phyloP scores from a whole-genome alignment of 2,888 invertebrate species.

The Beris morrisii region DNA sequence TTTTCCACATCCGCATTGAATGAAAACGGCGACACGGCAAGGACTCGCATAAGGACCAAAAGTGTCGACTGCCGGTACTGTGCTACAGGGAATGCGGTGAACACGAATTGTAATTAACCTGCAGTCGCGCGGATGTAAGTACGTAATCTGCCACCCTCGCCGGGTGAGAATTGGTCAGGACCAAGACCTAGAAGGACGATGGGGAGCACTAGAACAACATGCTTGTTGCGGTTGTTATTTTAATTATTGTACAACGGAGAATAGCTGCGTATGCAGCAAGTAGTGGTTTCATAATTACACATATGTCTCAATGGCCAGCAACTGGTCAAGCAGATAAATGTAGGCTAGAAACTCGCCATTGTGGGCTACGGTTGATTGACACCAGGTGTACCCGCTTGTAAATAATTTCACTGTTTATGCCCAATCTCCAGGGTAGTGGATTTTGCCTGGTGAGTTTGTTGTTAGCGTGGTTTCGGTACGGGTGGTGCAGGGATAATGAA shows the following conservation, averaged over 20 bases:
- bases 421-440: no score
- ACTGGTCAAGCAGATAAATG: background rate
- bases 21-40: constrained; percentile 15
- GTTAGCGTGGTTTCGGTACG: no score
- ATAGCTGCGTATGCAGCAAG: no score
- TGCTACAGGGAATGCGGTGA: constrained; percentile 12
- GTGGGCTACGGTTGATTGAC: constrained; percentile 43
- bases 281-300: no score
- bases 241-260: no score
- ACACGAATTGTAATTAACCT: constrained; percentile 40
- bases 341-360: constrained; percentile 17
- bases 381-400: constrained; percentile 37
- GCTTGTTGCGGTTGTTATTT: no score
- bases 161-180: constrained; percentile 20
- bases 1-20: constrained; percentile 20
- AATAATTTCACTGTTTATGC: constrained; percentile 12
- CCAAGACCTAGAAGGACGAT: no score
- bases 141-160: constrained; percentile 44
- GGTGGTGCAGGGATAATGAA: no score
- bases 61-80: constrained; percentile 24
- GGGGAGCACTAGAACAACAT: no score
- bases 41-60: constrained; percentile 22
- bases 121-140: constrained; percentile 43
- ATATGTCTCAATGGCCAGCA: background rate
- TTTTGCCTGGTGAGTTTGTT: no score